Evolutionary conservation across 2,797 vertebrate genomes (phyloP), one percentile per base, ranked within the genome.

Genomic region (Eidolon dupreanum): DNA sequence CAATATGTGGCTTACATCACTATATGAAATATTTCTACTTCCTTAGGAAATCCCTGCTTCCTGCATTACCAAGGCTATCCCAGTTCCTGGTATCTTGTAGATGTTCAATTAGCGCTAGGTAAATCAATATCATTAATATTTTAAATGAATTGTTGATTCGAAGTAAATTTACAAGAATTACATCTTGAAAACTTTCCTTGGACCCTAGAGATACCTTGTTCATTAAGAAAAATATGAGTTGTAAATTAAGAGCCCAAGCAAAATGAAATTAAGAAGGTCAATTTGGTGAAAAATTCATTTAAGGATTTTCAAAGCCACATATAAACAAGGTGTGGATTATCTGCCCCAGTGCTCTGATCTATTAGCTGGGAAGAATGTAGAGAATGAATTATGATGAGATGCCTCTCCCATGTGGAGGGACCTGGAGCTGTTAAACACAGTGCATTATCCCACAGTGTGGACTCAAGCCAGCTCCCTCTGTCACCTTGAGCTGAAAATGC

Each of bases 221-320:
- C 74, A 74, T 77, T 94, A 75, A 79, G 43, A 77, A 94, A 36
- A 93, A 77, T 28, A 9, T 13, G 57, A 79, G 31, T 82, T 75
- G 68, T 65, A 95, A 95, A 82, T 92, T 82, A 88, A 93, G 46
- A 94, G 36, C 43, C 49, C 87, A 85, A 86, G 86, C 31, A 90
- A 92, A 96, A 91, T n/a, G 83, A 95, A 96, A 93, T 90, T 94
- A 88, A 92, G 77, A 83, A 81, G 86, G 79, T 88, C 75, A 90
- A 74, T 95, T 96, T 95, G 78, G 65, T 84, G 57, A 91, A 87
- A 96, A 95, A 79, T 77, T 81, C 28, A 96, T 90, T 97, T 53
- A 94, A 65, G 77, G 33, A 63, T 94, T 90, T 97, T 94, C 43
- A 95, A 78, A 97, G 59, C 20, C 59, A 93, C 55, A 73, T 66